These are phyloP conservation scores for Anastatus disparis DNA, from an alignment of 1,140 invertebrate genomes.

Conservation along the genomic window DNA sequence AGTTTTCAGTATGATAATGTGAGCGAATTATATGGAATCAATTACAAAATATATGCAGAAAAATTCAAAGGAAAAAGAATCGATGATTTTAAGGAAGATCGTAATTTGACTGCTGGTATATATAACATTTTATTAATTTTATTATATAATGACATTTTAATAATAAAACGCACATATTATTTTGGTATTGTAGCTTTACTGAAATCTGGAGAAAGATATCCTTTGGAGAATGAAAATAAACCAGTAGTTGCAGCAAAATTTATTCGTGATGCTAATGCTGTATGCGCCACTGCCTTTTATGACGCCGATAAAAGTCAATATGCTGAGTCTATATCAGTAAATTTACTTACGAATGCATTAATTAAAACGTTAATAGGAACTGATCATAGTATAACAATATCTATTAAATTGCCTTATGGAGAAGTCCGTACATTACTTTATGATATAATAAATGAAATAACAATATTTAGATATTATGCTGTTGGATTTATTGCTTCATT, in stretches of 20 bases:
- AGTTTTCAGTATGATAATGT: conserved; percentile 46
- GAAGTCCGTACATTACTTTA: conserved; percentile 29
- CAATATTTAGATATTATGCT: no score
- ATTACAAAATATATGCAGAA: conserved; percentile 46
- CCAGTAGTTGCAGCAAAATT: conserved; percentile 59
- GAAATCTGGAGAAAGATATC: conserved; percentile 44
- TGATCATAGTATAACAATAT: conserved; percentile 50
- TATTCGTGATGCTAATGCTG: conserved; percentile 42
- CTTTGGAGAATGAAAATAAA: conserved; percentile 55
- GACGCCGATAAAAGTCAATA: conserved; percentile 52
- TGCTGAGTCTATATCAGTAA: conserved; percentile 55
- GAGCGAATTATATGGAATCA: conserved; percentile 39
- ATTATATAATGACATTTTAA: background rate
- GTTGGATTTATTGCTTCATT: conserved; percentile 46
- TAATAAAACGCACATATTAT: no score
- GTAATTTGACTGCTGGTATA: no score
- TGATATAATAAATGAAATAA: no score
- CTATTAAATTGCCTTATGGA: conserved; percentile 52
- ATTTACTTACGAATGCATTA: conserved; percentile 56
- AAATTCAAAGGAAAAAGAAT: no score
- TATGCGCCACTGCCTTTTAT: conserved; percentile 56
- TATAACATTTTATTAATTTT: no score
- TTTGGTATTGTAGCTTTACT: no score
- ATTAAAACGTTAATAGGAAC: conserved; percentile 51
- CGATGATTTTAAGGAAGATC: no score